These are phyloP conservation scores for Tyrannus savana DNA, from an alignment of 2,113 vertebrate species.

Conservation along the genomic window DNA sequence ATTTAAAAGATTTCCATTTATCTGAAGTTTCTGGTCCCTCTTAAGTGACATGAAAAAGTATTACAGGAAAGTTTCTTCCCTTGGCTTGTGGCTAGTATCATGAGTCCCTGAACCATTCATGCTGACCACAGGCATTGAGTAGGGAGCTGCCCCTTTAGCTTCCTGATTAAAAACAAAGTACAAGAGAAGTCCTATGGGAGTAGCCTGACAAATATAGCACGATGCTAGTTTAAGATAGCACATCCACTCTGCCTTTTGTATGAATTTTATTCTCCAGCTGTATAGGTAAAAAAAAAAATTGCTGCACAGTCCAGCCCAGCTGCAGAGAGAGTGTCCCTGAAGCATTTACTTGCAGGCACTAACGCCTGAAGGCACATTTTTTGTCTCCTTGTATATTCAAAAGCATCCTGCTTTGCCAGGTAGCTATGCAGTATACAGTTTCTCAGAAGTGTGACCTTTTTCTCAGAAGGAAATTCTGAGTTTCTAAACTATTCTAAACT, in stretches of 20 bases:
- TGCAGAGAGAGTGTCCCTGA: background rate
- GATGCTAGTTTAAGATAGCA: background rate
- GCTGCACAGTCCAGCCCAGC: background rate
- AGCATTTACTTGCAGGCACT: background rate
- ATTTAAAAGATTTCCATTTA: background rate
- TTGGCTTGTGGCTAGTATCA: background rate
- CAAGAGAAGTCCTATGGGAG: background rate
- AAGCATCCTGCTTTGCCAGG: rapidly evolving
- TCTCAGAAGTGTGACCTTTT: background rate
- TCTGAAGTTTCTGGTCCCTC: background rate
- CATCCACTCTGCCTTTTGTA: background rate
- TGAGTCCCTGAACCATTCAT: background rate
- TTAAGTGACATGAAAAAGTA: background rate
- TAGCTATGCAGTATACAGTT: background rate
- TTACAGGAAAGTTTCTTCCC: background rate
- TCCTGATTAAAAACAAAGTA: background rate
- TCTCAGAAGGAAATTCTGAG: background rate
- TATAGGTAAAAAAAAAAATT: background rate
- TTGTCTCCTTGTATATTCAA: background rate
- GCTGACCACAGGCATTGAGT: rapidly evolving
- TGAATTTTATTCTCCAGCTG: background rate
- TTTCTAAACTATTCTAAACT: background rate
- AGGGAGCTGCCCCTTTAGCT: background rate
- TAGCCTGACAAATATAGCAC: background rate
- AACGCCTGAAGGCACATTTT: rapidly evolving